phyloP scores from a whole-genome alignment of 2,113 vertebrate species.

The Catharus minimus region DNA sequence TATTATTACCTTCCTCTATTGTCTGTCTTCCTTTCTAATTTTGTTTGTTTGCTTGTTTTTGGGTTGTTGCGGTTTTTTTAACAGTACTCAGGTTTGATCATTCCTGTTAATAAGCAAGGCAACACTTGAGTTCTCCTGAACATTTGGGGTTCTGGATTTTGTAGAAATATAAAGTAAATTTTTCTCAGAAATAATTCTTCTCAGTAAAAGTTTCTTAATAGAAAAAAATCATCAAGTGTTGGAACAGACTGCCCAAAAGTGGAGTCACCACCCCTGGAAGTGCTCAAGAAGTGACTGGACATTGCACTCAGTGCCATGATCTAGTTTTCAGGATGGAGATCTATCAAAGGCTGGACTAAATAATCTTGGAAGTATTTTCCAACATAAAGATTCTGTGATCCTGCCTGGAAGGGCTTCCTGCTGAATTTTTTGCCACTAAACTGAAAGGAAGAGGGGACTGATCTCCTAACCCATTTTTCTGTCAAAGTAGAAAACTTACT shows the following conservation, averaged over 20 bases:
- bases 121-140: not conserved
- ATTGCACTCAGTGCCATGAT: not conserved
- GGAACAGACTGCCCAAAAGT: not conserved
- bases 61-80: not conserved
- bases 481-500: not conserved
- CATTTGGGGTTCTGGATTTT: not conserved
- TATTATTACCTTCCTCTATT: not conserved
- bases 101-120: not conserved
- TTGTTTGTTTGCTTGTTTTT: not conserved
- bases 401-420: not conserved
- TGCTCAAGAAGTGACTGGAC: not conserved
- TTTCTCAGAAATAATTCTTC: not conserved
- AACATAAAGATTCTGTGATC: not conserved
- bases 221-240: not conserved
- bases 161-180: not conserved
- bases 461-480: not conserved
- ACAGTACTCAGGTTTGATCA: not conserved
- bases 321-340: not conserved
- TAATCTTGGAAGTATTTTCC: not conserved
- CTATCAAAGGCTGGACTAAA: not conserved
- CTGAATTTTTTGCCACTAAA: not conserved
- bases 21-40: not conserved
- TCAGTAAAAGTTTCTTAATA: not conserved
- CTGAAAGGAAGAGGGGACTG: not conserved
- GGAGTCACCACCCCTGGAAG: not conserved